These are phyloP conservation scores for Acyrthosiphon pisum DNA, from an alignment of 1,140 invertebrate species.

Conservation along the genomic window DNA sequence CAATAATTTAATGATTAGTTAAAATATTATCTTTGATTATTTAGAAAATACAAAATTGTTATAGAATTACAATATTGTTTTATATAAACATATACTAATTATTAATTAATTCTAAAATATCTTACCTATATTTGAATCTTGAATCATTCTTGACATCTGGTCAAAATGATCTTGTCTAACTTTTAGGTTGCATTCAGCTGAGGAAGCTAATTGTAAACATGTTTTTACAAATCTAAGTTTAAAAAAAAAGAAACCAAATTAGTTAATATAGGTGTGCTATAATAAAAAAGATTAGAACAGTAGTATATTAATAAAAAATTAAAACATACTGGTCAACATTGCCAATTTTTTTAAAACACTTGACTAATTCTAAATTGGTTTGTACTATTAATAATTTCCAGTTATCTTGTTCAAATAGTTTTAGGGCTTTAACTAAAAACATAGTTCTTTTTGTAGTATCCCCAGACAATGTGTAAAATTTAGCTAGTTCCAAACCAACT, in stretches of 20 bases:
- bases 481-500: slow-evolving; percentile 87
- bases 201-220: slow-evolving; percentile 43
- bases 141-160: slow-evolving; percentile 35
- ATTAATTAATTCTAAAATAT: not conserved
- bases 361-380: slow-evolving; percentile 82
- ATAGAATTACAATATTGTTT: not conserved
- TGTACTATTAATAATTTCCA: slow-evolving; percentile 84
- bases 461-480: slow-evolving; percentile 86
- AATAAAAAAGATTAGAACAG: not conserved
- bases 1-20: not conserved
- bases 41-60: not conserved
- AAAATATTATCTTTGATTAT: not conserved
- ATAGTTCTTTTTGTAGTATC: slow-evolving; percentile 87
- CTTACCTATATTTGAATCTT: slow-evolving; percentile 34
- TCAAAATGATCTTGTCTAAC: slow-evolving; percentile 50
- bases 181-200: slow-evolving; percentile 23
- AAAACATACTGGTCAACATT: slow-evolving; percentile 70
- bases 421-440: slow-evolving; percentile 85
- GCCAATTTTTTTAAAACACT: slow-evolving; percentile 81
- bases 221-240: slow-evolving; percentile 39
- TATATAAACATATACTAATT: not conserved
- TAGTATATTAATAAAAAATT: slow-evolving; percentile 43
- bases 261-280: not conserved
- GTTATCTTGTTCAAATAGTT: slow-evolving; percentile 84
- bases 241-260: slow-evolving; percentile 22